These are phyloP conservation scores for Naja naja DNA, from an alignment of 2,113 vertebrate species.

Conservation along the genomic window DNA sequence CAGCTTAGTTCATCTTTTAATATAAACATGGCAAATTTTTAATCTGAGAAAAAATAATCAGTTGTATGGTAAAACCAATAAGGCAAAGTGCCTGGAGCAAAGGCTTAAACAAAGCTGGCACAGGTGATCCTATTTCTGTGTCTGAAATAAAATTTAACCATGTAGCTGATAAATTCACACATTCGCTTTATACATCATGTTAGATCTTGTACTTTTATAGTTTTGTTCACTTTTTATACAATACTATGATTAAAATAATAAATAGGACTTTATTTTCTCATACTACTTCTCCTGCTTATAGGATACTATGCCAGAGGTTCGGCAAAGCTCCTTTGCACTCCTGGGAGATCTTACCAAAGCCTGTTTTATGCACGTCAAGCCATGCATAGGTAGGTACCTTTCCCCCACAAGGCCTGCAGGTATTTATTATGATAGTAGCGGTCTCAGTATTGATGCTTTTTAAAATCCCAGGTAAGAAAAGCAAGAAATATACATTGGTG, in stretches of 20 bases:
- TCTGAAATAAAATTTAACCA: not conserved
- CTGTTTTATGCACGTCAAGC: constrained; percentile 93
- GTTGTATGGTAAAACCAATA: not conserved
- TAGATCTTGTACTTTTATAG: not conserved
- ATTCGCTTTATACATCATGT: not conserved
- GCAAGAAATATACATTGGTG: not conserved
- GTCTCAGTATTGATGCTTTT: constrained; percentile 7
- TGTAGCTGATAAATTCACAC: not conserved
- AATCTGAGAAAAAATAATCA: not conserved
- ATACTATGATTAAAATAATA: not conserved
- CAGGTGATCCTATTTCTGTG: not conserved
- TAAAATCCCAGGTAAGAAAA: constrained; percentile 24
- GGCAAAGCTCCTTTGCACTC: constrained; percentile 92
- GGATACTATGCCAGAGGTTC: constrained; percentile 95
- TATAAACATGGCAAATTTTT: not conserved
- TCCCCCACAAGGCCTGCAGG: not conserved
- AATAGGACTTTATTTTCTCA: not conserved
- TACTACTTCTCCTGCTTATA: constrained; percentile 30
- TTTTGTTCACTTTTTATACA: not conserved
- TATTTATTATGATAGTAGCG: constrained; percentile 8
- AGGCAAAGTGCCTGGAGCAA: not conserved
- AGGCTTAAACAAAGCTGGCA: not conserved
- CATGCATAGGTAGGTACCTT: constrained; percentile 83
- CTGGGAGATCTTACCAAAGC: constrained; percentile 93
- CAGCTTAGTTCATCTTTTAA: not conserved